Evolutionary conservation across 2,113 vertebrate species (phyloP).

Genomic region (Toxostoma redivivum): DNA sequence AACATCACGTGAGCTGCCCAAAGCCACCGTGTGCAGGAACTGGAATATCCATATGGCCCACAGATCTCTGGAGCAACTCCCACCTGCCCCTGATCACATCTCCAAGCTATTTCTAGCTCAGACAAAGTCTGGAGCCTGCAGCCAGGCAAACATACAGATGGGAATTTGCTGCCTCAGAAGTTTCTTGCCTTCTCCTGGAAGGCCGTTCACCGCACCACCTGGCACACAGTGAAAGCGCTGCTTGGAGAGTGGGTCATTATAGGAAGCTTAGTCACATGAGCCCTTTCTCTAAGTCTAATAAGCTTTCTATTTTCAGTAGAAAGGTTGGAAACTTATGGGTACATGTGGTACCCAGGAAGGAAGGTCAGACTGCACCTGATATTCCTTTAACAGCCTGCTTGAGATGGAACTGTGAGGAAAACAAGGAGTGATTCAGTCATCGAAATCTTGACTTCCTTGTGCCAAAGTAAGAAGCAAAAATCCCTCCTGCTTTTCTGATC

Average conservation of each 20-base stretch:
- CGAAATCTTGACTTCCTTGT: not conserved
- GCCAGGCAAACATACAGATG: not conserved
- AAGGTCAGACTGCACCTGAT: not conserved
- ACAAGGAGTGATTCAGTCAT: not conserved
- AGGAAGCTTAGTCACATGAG: not conserved
- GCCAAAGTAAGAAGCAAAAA: not conserved
- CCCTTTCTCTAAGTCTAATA: not conserved
- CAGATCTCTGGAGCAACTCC: not conserved
- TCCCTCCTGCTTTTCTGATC: not conserved
- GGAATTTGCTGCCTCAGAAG: not conserved
- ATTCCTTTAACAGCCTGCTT: not conserved
- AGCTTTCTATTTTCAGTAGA: not conserved
- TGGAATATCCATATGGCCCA: not conserved
- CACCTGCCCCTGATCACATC: not conserved
- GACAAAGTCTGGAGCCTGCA: not conserved
- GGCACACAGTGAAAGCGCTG: not conserved
- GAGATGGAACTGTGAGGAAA: not conserved
- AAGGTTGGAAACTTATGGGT: not conserved
- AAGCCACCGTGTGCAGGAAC: not conserved
- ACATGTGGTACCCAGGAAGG: not conserved
- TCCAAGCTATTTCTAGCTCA: not conserved
- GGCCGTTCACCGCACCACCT: rapidly evolving
- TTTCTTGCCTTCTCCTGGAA: not conserved
- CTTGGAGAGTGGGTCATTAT: not conserved
- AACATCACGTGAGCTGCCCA: not conserved